Evolutionary conservation across 2,113 vertebrate species (phyloP), one percentile per base, ranked within the genome.

Genomic region (Nannobrachium achirus): DNA sequence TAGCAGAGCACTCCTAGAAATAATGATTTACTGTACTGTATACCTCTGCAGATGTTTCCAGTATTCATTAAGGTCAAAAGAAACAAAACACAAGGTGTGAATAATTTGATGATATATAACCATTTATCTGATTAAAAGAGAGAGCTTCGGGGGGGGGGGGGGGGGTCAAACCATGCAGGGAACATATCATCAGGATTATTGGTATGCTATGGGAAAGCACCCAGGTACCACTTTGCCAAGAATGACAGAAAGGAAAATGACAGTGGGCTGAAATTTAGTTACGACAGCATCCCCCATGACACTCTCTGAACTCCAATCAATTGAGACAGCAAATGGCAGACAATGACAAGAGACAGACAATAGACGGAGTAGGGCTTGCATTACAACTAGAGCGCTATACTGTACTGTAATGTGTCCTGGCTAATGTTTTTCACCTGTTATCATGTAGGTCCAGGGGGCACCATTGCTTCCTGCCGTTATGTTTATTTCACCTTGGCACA

Each of bases 351-450:
- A 10, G 6, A 25, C 15, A 66, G 49, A 19, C 9, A 25, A 14
- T 39, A 10, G 15, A n/a, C n/a, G n/a, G 50, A 56, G 39, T 40
- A 48, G 7, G 11, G 16, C 18, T 18, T 14, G 33, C 15, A 50
- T 49, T 42, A 1, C 15, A 18, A 49, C 48, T 46, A 9, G 16
- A 16, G 15, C 39, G 55, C 18, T 33, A n/a, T n/a, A n/a, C n/a
- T n/a, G n/a, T n/a, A 44, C 10, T 6, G 39, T 40, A 4, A 6
- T 15, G n/a, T 66, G 16, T 66, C 16, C 8, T 38, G 1, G 38
- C 42, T 19, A 65, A 65, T 53, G 38, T 65, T 16, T 39, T 65
- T 68, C 38, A 20, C 33, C n/a, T 50, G 16, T 8, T 42, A n/a
- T 38, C 39, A 3, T 15, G 3, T 3, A 15, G 15, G 15, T 20